Percentiles rank a stretch among this genome's conserved stretches.
phyloP scores from a whole-genome alignment of 1,140 invertebrate species.

The Olivierus martensii region DNA sequence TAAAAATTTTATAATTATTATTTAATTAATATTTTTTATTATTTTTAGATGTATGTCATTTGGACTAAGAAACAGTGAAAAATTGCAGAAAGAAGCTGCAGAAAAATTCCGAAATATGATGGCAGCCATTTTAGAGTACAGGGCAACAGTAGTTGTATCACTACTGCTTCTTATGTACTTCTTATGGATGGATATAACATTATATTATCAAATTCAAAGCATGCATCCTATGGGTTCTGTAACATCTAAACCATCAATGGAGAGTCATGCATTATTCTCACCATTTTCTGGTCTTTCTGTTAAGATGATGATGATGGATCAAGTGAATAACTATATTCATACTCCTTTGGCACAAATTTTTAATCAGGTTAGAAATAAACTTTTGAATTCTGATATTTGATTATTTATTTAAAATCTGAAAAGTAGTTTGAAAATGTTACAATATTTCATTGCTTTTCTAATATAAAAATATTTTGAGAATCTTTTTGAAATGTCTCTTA shows the following conservation, averaged over 20 bases:
- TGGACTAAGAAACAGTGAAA: too few species aligned
- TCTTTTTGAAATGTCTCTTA: too few species aligned
- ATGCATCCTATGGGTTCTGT: neutral
- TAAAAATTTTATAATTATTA: too few species aligned
- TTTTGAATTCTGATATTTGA: too few species aligned
- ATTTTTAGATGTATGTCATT: too few species aligned
- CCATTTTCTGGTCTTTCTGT: slow-evolving; percentile 20
- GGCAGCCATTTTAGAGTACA: slow-evolving; percentile 7
- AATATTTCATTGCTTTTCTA: too few species aligned
- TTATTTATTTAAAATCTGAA: too few species aligned
- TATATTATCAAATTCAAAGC: slow-evolving; percentile 19
- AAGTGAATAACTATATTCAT: slow-evolving; percentile 21
- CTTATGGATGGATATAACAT: slow-evolving; percentile 22
- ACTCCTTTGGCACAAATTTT: slow-evolving; percentile 19
- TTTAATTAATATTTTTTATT: too few species aligned
- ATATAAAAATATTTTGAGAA: too few species aligned
- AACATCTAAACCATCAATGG: neutral
- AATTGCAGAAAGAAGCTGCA: too few species aligned
- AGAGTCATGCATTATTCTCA: neutral
- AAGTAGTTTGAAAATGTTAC: too few species aligned
- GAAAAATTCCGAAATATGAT: neutral
- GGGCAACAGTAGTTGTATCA: slow-evolving; percentile 7
- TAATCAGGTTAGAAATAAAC: slow-evolving; percentile 7
- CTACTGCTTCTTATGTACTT: slow-evolving; percentile 16
- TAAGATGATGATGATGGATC: slow-evolving; percentile 23